Base-by-base conservation (phyloP, 2,113 vertebrate species). In the Desmodus rotundus region DNA sequence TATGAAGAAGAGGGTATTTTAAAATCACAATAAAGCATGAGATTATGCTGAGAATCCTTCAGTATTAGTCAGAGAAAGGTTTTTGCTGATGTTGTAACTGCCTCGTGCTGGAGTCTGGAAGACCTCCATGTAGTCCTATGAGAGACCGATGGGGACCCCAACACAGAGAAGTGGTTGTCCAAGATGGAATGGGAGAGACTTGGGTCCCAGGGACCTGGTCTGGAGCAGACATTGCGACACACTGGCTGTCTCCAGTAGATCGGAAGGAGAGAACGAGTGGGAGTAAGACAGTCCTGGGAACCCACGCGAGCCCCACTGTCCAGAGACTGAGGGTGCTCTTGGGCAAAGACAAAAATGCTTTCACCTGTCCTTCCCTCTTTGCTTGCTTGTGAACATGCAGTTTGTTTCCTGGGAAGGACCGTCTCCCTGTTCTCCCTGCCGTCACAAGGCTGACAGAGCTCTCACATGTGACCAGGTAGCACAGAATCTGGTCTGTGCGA, bases 1-100 rank as follows among this genome's bases (percentile, higher is more conserved):
- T 74, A 68, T 67, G 31, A n/a, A 77, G 76, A 88, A 94, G 31
- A 73, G 58, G 47, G 24, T 50, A 70, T 89, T 77, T 81, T 13
- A 31, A 68, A 95, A 54, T 70, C 19, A 58, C 15, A 33, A 6
- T 41, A 78, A 31, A 86, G 36, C n/a, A 16, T 36, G 38, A 13
- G 36, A 56, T 92, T 68, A 85, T 61, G 54, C 38, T 93, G 38
- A 56, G 24, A 56, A 61, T 33, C 11, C 45, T 61, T 78, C 33
- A 50, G 19, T 68, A 80, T n/a, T 38, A 83, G 54, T 52, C 45
- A 33, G 47, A 92, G 28, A 26, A 77, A 65, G 26, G 2, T 12
- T 26, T 89, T 61, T 38, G 50, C 36, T 70, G 45, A 38, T 58
- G 12, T 50, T 19, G 11, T 20, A 24, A 33, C n/a, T 52, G 8